phyloP scores from a whole-genome alignment of 2,797 vertebrate genomes.

The Pseudocheirus occidentalis region DNA sequence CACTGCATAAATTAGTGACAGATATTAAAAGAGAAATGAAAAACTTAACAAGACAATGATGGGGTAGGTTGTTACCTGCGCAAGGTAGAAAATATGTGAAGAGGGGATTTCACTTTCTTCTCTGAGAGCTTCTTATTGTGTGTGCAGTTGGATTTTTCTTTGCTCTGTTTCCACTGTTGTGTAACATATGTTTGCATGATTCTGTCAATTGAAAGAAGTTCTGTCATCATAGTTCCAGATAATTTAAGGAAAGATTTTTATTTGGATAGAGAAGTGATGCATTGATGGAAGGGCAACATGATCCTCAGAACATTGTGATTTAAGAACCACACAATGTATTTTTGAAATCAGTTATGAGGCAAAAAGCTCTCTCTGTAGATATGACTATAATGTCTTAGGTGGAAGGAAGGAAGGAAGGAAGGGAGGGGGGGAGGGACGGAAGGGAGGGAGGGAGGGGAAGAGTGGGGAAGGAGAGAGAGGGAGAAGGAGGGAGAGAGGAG shows the following conservation, averaged over 20 bases:
- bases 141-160: slow-evolving; percentile 90
- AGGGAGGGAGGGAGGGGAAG: too few species aligned
- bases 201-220: slow-evolving; percentile 81
- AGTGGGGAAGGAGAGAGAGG: rapidly evolving
- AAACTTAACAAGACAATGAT: background rate
- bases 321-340: background rate
- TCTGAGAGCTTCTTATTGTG: slow-evolving; percentile 91
- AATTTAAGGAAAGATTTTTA: background rate
- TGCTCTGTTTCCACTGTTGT: slow-evolving; percentile 93
- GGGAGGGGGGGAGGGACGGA: background rate
- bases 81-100: slow-evolving; percentile 93
- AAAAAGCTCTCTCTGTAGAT: background rate
- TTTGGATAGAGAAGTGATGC: background rate
- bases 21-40: background rate
- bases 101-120: slow-evolving; percentile 92
- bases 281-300: background rate
- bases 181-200: slow-evolving; percentile 95
- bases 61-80: slow-evolving; percentile 86
- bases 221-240: slow-evolving; percentile 20
- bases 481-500: too few species aligned
- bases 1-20: background rate
- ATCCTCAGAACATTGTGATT: background rate
- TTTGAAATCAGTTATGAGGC: background rate
- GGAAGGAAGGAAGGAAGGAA: too few species aligned
- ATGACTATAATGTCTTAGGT: background rate